Base-by-base conservation (phyloP, 2,797 vertebrate genomes). In the Rhabdomys pumilio region DNA sequence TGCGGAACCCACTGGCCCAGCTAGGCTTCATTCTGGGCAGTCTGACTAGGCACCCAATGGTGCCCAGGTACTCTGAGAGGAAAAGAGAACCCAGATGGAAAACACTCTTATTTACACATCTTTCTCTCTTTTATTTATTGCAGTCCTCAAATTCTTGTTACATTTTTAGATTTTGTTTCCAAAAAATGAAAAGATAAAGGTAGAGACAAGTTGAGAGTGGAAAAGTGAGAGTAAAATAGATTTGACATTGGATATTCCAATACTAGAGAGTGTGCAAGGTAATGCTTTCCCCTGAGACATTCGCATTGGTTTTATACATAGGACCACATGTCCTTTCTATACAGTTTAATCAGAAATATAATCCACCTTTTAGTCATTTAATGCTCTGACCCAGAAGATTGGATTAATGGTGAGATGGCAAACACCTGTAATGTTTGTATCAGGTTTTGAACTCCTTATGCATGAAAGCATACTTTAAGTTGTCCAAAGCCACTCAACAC, bases 141-240 rank as follows among this genome's bases (percentile, higher is more conserved):
- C 6, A 38, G 22, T 2, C 10, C 19, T 89, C 41, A 76, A 31
- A 34, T 76, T 41, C 55, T 44, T 26, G 8, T 31, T 59, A n/a
- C 31, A 53, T 50, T 53, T 69, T 65, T 20, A 26, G n/a, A 5
- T 69, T 67, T 50, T n/a, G 26, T 85, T 67, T 44, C 75, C 38
- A 84, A 83, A 55, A 55, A 75, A 3, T 17, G 55, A 9, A 61
- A 61, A 80, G 13, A 2, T 19, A 72, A 96, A 89, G 3, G 63
- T 24, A 75, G 19, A 24, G 88, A 31, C 63, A 91, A 94, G 53
- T n/a, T 72, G 63, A n/a, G 19, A 90, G 44, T 82, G n/a, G 17
- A 31, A 80, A 91, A 65, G 73, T 67, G 63, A 91, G 95, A 82
- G 44, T 29, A 84, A 89, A 57, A 88, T 19, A 14, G 77, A n/a